phyloP scores from a whole-genome alignment of 2,113 vertebrate species.

The Cebus imitator region DNA sequence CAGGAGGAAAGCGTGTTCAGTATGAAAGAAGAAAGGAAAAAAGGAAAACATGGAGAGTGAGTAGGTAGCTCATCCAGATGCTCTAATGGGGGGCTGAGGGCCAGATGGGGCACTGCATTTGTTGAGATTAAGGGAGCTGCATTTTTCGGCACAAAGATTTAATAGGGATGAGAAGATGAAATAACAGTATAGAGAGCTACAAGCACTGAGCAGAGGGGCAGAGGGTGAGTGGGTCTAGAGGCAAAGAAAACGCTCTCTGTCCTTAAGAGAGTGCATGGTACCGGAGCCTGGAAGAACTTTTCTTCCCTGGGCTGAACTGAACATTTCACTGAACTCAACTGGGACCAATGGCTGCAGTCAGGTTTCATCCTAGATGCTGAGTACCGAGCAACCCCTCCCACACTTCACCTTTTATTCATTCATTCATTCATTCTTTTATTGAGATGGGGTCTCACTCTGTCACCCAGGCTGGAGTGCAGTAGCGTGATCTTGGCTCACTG shows the following conservation, averaged over 20 bases:
- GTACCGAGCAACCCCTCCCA: neutral
- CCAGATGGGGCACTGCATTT: too few relatives aligned
- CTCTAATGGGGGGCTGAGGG: rapidly evolving
- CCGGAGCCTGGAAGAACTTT: neutral
- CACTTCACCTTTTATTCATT: too few relatives aligned
- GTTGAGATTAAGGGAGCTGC: neutral
- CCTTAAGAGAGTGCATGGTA: neutral
- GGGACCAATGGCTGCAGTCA: neutral
- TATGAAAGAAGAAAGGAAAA: neutral
- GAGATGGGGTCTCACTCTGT: too few relatives aligned
- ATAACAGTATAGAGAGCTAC: neutral
- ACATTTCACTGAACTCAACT: neutral
- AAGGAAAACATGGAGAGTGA: neutral
- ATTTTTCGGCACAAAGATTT: neutral
- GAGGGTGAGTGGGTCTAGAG: neutral
- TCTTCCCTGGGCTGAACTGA: neutral
- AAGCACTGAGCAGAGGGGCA: neutral
- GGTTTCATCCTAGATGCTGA: neutral
- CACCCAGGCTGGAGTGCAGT: too few relatives aligned
- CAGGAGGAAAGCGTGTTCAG: neutral
- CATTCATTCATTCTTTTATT: too few relatives aligned
- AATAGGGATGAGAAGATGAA: neutral
- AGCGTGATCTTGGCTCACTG: too few relatives aligned
- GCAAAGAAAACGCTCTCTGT: neutral
- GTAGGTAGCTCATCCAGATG: neutral